Evolutionary conservation across 2,888 invertebrate genomes (phyloP), one percentile per base, ranked within the genome.

Genomic region (Globia sparganii): DNA sequence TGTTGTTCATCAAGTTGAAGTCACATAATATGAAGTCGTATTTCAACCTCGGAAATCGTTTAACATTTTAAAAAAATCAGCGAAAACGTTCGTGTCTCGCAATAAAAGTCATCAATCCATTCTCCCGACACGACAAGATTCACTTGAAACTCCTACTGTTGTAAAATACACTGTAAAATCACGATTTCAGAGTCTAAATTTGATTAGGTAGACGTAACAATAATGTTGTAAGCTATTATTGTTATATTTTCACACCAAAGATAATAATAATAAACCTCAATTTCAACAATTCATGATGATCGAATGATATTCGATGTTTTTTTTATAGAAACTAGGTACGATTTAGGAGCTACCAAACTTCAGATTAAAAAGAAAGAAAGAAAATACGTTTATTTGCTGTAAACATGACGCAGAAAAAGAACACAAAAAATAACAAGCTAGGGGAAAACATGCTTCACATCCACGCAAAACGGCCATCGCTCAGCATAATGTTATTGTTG

Each of bases 21-120:
- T 72, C 66, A 69, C 73, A 72, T 56, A 72, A 9, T 66, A 70
- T 71, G 5, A 69, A 77, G 56, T 69, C 49, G 53, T 76, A 77
- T 76, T 87, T 77, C 78, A 76, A 83, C 81, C 37, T 77, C 65
- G 62, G 74, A 72, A 80, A 73, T 61, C 31, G 72, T 64, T 78
- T 43, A 73, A 56, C 31, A 64, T 75, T 58, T 58, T 0, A 78
- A 76, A 87, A 77, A 87, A 85, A 75, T 76, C 79, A 86, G 86
- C 87, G 86, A 86, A 87, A 87, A 78, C 86, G 77, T 78, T 81
- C 67, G 70, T 75, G 77, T 72, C 56, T 80, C 58, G 74, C 79
- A 72, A 86, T 74, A 84, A 68, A 84, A 86, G 34, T 69, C 76
- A 72, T 84, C 80, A 72, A 84, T 81, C 78, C 75, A 69, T 80